Evolutionary conservation across 2,888 invertebrate genomes (phyloP).

Genomic region (Ophion slaviceki): DNA sequence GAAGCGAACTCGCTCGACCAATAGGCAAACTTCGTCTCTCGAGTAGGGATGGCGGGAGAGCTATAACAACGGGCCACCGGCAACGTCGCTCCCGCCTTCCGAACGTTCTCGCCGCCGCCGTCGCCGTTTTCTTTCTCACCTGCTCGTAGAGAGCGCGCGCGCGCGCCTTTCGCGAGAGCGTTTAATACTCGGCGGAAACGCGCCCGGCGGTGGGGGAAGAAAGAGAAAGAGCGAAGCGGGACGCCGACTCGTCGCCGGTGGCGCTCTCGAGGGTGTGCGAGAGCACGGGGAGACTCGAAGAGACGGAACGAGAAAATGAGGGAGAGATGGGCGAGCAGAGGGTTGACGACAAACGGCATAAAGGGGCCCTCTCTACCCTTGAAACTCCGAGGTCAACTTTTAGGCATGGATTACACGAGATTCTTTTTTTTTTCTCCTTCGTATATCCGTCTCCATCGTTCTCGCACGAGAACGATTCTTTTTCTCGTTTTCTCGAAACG

Average conservation of each 20-base stretch:
- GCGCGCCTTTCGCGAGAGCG: constrained; percentile 30
- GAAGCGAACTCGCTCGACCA: constrained; percentile 78
- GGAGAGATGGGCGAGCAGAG: constrained; percentile 46
- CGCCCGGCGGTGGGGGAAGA: constrained; percentile 28
- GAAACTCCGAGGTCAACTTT: constrained; percentile 84
- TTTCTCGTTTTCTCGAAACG: constrained; percentile 59
- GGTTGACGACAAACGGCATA: constrained; percentile 72
- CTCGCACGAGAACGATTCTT: constrained; percentile 27
- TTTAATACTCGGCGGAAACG: constrained; percentile 43
- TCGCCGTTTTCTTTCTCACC: constrained; percentile 65
- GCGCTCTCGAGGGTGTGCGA: constrained; percentile 63
- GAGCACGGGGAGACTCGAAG: constrained; percentile 32
- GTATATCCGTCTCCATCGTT: constrained; percentile 41
- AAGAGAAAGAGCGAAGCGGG: constrained; percentile 47
- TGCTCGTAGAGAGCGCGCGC: constrained; percentile 10
- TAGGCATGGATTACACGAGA: constrained; percentile 77
- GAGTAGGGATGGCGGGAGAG: constrained; percentile 81
- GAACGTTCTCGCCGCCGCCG: constrained; percentile 56
- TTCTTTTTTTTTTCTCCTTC: constrained; percentile 67
- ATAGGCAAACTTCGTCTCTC: constrained; percentile 69
- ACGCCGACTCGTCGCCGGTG: constrained; percentile 66
- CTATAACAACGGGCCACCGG: constrained; percentile 73
- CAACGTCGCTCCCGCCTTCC: constrained; percentile 78
- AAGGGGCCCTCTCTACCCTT: constrained; percentile 83
- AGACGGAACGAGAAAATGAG: constrained; percentile 40